Evolutionary conservation across 2,113 vertebrate species (phyloP).

Genomic region (Candoia aspera): DNA sequence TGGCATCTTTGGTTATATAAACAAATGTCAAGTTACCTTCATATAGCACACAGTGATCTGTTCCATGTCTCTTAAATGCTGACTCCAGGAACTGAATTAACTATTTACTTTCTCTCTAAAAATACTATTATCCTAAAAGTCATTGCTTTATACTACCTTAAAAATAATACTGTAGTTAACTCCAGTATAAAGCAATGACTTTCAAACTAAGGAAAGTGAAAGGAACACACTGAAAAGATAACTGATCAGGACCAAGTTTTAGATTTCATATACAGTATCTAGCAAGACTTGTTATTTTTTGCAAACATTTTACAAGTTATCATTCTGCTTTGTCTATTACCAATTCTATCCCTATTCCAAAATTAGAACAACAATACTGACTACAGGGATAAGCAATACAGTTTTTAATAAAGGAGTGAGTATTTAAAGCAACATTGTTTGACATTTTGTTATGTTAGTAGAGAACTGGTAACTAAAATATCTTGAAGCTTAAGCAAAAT

Average conservation of each 20-base stretch:
- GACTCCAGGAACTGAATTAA: conserved; percentile 53
- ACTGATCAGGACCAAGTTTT: conserved; percentile 52
- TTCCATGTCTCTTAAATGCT: conserved; percentile 54
- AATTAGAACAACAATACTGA: neutral
- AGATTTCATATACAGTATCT: conserved; percentile 17
- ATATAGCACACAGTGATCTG: conserved; percentile 56
- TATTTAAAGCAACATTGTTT: neutral
- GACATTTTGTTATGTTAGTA: neutral
- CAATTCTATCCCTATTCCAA: neutral
- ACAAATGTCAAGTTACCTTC: conserved; percentile 42
- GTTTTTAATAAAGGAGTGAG: neutral
- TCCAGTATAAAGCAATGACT: neutral
- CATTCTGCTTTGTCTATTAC: conserved; percentile 34
- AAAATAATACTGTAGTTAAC: neutral
- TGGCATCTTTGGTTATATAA: conserved; percentile 8
- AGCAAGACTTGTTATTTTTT: conserved; percentile 41
- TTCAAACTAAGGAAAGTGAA: conserved; percentile 31
- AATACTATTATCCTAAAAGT: conserved; percentile 56
- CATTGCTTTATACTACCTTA: conserved; percentile 5
- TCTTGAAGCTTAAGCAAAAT: neutral
- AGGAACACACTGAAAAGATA: conserved; percentile 53
- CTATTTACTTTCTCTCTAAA: conserved; percentile 49
- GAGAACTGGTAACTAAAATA: neutral
- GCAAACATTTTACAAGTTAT: conserved; percentile 23
- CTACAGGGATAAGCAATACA: neutral